Evolutionary conservation across 2,797 vertebrate species (phyloP), one percentile per base, ranked within the genome.

Genomic region (Loriculus beryllinus): DNA sequence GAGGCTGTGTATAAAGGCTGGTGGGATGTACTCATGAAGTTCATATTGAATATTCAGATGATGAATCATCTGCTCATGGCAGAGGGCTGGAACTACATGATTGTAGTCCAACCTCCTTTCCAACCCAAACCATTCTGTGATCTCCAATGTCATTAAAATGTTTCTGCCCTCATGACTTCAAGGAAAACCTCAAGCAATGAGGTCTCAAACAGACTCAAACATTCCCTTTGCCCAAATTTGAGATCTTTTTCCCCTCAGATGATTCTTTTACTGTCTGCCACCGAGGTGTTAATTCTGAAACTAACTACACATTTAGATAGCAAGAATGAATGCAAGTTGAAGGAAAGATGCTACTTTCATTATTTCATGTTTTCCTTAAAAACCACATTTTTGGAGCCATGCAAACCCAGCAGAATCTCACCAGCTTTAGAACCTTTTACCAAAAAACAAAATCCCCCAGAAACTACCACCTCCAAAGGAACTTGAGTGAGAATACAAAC

Each of bases 391-490:
- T 33, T 48, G n/a, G 18, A 84, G 63, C 23, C 42, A 71, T 10
- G 31, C 10, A 75, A 92, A 65, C 29, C 31, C 39, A 86, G 31
- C 31, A 82, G n/a, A 82, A 83, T 35, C 8, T 78, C 43, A 69
- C 14, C 40, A 69, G 29, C 39, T 81, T 75, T 47, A 70, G 23
- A 75, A 28, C 1, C 9, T 21, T 49, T 20, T 12, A 59, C 8
- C 7, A 15, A n/a, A 22, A 9, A 37, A 43, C 31, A 9, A 4
- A 9, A n/a, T 1, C 2, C 2, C 5, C 31, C 28, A 74, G 22
- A 79, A 77, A 77, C 48, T 4, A 28, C 19, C 15, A 86, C 15
- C 20, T 82, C 18, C 33, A 87, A 87, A 87, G 25, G 39, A 88
- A 63, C 18, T 49, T 23, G 18, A 52, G 7, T n/a, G 9, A 84